phyloP scores from a whole-genome alignment of 2,113 vertebrate species.

The Sinocyclocheilus rhinocerous region DNA sequence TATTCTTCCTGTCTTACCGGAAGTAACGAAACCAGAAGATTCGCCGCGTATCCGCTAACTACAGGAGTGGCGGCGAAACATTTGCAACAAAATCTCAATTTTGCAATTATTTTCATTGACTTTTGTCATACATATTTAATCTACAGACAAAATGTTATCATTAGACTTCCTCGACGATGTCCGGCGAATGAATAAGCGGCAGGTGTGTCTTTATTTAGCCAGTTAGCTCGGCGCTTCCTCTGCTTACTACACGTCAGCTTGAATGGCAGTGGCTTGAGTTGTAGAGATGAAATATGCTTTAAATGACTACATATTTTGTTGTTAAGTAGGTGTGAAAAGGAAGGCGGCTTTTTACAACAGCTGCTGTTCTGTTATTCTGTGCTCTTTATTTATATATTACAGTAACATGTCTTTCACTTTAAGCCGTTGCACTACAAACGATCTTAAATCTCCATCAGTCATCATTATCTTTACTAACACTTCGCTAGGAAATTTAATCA shows the following conservation, averaged over 20 bases:
- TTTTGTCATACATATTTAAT: constrained; percentile 54
- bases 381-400: background rate
- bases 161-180: constrained; percentile 95
- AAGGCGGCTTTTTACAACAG: background rate
- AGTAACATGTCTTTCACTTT: background rate
- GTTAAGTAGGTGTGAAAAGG: background rate
- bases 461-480: background rate
- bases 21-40: constrained; percentile 16
- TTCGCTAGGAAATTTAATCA: background rate
- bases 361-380: constrained; percentile 1
- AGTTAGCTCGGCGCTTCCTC: constrained; percentile 1
- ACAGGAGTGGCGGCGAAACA: background rate
- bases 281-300: background rate
- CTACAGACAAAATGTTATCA: constrained; percentile 80
- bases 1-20: background rate
- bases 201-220: constrained; percentile 76
- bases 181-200: constrained; percentile 96
- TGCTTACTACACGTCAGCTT: constrained; percentile 51
- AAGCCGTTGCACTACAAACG: background rate
- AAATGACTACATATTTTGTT: background rate
- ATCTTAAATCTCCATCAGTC: background rate
- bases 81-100: background rate
- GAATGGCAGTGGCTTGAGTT: background rate
- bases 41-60: constrained; percentile 4
- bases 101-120: constrained; percentile 56